These are phyloP conservation scores for Tachycineta bicolor DNA, from an alignment of 2,113 vertebrate species.

Conservation along the genomic window DNA sequence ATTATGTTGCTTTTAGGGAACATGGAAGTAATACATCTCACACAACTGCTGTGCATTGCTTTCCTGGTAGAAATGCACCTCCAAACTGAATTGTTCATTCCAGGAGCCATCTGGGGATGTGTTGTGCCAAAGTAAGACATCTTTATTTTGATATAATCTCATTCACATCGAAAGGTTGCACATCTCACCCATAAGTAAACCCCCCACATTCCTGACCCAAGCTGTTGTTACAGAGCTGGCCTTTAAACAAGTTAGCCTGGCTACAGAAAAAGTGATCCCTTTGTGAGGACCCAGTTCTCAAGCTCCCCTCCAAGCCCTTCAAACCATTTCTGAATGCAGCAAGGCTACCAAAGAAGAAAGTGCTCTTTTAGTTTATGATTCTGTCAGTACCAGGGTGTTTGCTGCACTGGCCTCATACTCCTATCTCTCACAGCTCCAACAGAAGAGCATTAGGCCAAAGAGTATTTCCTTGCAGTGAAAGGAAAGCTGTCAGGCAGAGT, in stretches of 20 bases:
- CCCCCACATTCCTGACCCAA: neutral
- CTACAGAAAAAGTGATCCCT: neutral
- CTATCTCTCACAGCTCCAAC: neutral
- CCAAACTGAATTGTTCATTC: neutral
- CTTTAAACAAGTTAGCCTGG: neutral
- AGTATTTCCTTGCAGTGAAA: neutral
- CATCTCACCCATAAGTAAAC: neutral
- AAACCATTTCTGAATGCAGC: neutral
- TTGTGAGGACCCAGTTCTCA: rapidly evolving
- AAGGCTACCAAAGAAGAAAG: neutral
- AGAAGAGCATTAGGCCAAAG: neutral
- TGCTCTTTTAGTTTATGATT: neutral
- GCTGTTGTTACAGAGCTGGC: neutral
- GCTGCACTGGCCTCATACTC: neutral
- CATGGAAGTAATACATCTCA: neutral
- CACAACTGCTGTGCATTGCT: neutral
- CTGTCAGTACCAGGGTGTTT: neutral
- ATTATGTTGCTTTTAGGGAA: neutral
- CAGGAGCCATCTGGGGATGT: neutral
- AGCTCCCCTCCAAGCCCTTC: neutral
- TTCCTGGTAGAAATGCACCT: neutral
- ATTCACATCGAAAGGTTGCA: neutral
- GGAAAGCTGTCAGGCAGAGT: neutral
- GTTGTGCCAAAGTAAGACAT: neutral
- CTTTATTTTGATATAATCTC: neutral